These are phyloP conservation scores for Emesis russula DNA, from an alignment of 2,888 invertebrate species.

Conservation along the genomic window DNA sequence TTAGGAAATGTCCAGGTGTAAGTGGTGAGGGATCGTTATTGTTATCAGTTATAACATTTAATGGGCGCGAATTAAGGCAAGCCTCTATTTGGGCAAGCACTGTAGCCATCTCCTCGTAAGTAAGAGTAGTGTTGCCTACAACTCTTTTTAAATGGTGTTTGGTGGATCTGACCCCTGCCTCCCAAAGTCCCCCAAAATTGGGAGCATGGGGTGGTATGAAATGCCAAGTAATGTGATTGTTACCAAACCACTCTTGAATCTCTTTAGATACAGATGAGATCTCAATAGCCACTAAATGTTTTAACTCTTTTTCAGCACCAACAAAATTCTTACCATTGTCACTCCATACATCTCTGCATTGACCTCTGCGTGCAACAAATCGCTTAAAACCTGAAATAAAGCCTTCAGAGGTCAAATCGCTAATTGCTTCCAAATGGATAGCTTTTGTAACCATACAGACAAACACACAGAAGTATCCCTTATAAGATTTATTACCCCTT, in stretches of 20 bases:
- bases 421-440: slow-evolving; percentile 70
- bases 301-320: slow-evolving; percentile 66
- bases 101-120: slow-evolving; percentile 76
- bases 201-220: slow-evolving; percentile 75
- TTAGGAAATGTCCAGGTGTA: slow-evolving; percentile 76
- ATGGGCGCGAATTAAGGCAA: slow-evolving; percentile 82
- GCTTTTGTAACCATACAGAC: slow-evolving; percentile 78
- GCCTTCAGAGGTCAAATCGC: slow-evolving; percentile 60
- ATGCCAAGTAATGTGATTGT: slow-evolving; percentile 64
- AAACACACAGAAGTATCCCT: slow-evolving; percentile 66
- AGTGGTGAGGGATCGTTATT: slow-evolving; percentile 50
- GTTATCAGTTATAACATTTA: slow-evolving; percentile 34
- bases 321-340: slow-evolving; percentile 85
- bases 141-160: slow-evolving; percentile 76
- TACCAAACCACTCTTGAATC: slow-evolving; percentile 33
- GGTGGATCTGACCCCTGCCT: slow-evolving; percentile 67
- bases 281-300: slow-evolving; percentile 28
- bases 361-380: slow-evolving; percentile 79
- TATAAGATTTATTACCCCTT: slow-evolving; percentile 49
- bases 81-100: slow-evolving; percentile 78
- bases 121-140: slow-evolving; percentile 57
- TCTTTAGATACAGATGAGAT: background rate
- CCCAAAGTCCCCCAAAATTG: slow-evolving; percentile 81
- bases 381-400: slow-evolving; percentile 81
- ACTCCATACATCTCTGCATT: slow-evolving; percentile 74